Base-by-base conservation (phyloP, 2,797 vertebrate species). In the Tragelaphus oryx region DNA sequence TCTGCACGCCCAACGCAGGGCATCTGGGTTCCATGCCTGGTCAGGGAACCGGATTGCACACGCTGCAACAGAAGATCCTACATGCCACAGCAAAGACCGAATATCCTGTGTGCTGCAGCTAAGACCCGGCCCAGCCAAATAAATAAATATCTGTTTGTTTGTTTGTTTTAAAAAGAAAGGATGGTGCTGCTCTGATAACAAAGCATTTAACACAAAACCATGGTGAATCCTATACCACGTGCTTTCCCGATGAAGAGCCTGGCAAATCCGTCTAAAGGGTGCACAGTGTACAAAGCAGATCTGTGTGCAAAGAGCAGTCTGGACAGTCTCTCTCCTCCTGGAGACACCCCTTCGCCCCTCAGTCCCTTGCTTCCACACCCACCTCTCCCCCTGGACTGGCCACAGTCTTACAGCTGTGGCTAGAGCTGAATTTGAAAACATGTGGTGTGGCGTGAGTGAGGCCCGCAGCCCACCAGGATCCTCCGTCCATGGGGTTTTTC, bases 301-400 rank as follows among this genome's bases (percentile, higher is more conserved):
- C 3, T 18, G 76, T 1, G 60, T 1, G 60, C n/a, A 30, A 44
- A 65, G 60, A 3, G 16, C 6, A 3, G 41, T 75, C 44, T 18
- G 20, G 24, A 59, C 12, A 6, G 1, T 2, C 26, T 13, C 30
- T 8, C 24, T 60, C 7, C 57, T 41, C 14, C 22, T 30, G 17
- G 44, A 68, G 14, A 37, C 13, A 26, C 1, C 4, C 44, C 46
- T 5, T 50, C 1, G 0, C 28, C 4, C 14, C 1, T 1, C 0
- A 33, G 33, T 24, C 62, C 30, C 68, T 17, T 0, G 0, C 37
- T 24, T 44, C 7, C 8, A 20, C 3, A 5, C 1, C 7, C 20
- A 28, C 6, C 37, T 50, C 28, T 46, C 46, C 44, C 33, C 59
- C 6, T 5, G 12, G 8, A 13, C 20, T 2, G 5, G 18, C 33